A percentile compares a stretch with the other conserved stretches of the same genome.
Conservation (phyloP, 2,888 invertebrate species). For the Alcis repandata region DNA sequence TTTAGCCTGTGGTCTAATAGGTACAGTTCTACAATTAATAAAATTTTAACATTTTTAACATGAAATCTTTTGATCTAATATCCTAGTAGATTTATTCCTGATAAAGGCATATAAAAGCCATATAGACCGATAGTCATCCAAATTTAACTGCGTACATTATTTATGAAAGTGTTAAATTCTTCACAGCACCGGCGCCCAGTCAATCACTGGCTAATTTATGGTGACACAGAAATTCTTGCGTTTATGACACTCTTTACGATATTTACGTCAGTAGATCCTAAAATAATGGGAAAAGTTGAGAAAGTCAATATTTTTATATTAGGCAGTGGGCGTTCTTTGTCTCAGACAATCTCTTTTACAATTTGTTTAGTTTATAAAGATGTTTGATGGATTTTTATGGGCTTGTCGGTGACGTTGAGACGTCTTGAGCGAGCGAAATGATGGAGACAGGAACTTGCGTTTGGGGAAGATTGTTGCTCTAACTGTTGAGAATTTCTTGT, state of each 20-base stretch:
- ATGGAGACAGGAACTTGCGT: too few species aligned
- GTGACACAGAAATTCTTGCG: constrained; percentile 48
- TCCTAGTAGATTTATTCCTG: not conserved
- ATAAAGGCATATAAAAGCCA: not conserved
- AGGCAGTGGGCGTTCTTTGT: constrained; percentile 52
- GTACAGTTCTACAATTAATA: too few species aligned
- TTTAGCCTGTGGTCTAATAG: too few species aligned
- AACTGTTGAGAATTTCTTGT: too few species aligned
- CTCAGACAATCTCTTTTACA: constrained; percentile 45
- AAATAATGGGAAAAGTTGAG: constrained; percentile 38
- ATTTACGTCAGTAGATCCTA: constrained; percentile 23
- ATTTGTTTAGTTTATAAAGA: constrained; percentile 52
- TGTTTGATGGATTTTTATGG: constrained; percentile 44
- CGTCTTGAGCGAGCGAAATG: not conserved
- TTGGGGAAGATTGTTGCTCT: too few species aligned
- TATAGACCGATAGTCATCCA: constrained; percentile 14
- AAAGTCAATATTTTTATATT: constrained; percentile 51
- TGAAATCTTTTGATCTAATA: not conserved
- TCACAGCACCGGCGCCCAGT: constrained; percentile 44
- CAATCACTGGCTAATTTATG: constrained; percentile 51
- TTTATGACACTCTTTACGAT: constrained; percentile 55
- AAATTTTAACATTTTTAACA: too few species aligned
- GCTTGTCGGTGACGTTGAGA: not conserved
- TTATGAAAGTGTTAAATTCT: constrained; percentile 46
- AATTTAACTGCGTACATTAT: constrained; percentile 29